Base-by-base conservation (phyloP, 2,797 vertebrate species). In the Echiichthys vipera region DNA sequence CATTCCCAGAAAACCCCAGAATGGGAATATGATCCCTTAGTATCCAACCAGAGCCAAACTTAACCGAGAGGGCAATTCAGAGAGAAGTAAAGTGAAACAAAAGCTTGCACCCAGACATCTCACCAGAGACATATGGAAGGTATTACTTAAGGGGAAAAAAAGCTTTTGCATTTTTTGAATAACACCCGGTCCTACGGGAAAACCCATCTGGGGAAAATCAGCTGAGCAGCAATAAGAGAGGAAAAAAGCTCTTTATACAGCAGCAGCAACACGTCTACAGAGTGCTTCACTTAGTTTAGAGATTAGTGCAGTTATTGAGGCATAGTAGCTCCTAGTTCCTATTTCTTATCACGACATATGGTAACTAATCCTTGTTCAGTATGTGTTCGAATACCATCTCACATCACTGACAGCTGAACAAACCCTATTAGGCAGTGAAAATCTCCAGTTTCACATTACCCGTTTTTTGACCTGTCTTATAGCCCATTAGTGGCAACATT, bases 101-200 rank as follows among this genome's bases (percentile, higher is more conserved):
- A 87, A 83, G 66, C 79, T 59, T 73, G 49, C 61, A 67, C 62
- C 76, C 61, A 80, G 68, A 83, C 81, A 80, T 77, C 72, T 86
- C 70, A 84, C 74, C 65, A 78, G 85, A 84, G 69, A 84, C 91
- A 94, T 91, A 89, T 94, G 91, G 93, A 88, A 89, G 71, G 68
- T 85, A 94, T 94, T 93, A 92, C 83, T 80, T 74, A 80, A 77
- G 78, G 13, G 12, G 55, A 81, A 87, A 89, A 87, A 80, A 72
- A 82, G 65, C 67, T 75, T 79, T 81, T 84, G 74, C 68, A 79
- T 84, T 87, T 86, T 87, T 81, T 47, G 39, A 91, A 89, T 85
- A 86, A 83, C 71, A 77, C 70, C 62, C 63, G 61, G 65, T 83
- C 67, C 75, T 61, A 76, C 18, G 42, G 77, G 85, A 83, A 82